Base-by-base conservation (phyloP, 2,113 vertebrate genomes). In the Hiodon alosoides region DNA sequence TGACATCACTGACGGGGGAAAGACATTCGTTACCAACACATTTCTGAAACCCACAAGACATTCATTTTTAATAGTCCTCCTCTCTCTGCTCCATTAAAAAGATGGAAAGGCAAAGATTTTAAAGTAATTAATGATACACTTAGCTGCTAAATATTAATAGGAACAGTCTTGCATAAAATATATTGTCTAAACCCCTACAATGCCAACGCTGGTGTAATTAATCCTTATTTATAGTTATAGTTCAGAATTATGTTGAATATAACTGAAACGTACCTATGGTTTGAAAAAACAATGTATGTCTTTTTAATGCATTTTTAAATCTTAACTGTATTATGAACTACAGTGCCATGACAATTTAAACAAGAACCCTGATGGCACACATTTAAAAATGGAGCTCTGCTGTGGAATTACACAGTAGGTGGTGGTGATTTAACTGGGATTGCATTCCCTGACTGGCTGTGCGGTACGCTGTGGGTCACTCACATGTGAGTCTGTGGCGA, bases 71-170 rank as follows among this genome's bases (percentile, higher is more conserved):
- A 95, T 94, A 92, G 85, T 88, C 86, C 87, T 86, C 90, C 90
- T 94, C 90, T 94, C 92, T 90, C 86, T 89, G 91, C 91, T 92
- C 92, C 93, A 94, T 95, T 95, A 95, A 94, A 85, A 93, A 93
- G 91, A 95, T 91, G 91, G 92, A 94, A 92, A 88, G 89, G 92
- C 89, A 93, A 92, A 92, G 91, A 93, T 90, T 95, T 96, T 94
- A 93, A 92, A 93, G 94, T 98, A 95, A 98, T 97, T 97, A 98
- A 97, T 96, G 94, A 94, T 92, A 94, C 94, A 94, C 93, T 94
- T 94, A 94, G 93, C 92, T 94, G 89, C 93, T 96, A 94, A 97
- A 97, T 98, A 97, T 97, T 97, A 98, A 98, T 94, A 94, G 89
- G 91, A 93, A 94, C 88, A 91, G 93, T 91, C 93, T 90, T 94